Percentiles rank a stretch among this genome's conserved stretches.
Conservation (phyloP, 2,113 vertebrate genomes). For the Odocoileus hemionus region DNA sequence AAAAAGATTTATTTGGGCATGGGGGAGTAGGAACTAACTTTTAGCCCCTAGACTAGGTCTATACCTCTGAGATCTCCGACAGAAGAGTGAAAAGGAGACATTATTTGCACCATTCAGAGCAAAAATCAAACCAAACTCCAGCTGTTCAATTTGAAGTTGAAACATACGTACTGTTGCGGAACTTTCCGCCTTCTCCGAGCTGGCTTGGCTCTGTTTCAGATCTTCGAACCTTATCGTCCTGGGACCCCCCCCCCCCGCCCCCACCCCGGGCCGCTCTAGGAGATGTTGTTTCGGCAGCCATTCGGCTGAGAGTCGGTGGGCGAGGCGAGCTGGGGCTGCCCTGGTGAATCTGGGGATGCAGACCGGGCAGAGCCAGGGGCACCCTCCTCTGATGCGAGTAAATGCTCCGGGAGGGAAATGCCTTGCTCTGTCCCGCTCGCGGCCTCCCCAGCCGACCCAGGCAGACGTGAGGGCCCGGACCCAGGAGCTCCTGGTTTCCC, state of each 20-base stretch:
- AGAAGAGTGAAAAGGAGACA: neutral
- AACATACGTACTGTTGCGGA: neutral
- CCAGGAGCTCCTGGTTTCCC: accelerated
- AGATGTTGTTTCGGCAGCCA: neutral
- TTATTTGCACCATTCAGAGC: neutral
- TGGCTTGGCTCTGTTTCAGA: neutral
- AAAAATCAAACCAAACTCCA: neutral
- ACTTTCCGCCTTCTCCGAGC: neutral
- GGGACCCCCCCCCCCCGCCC: too few species aligned
- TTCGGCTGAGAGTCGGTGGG: accelerated
- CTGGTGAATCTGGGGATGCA: neutral
- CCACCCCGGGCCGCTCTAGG: neutral
- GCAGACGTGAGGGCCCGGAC: accelerated
- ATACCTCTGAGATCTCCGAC: neutral
- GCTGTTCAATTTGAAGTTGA: neutral
- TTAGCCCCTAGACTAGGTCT: neutral
- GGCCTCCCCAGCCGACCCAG: neutral
- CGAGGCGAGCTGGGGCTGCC: neutral
- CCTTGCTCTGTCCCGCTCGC: neutral
- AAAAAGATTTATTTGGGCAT: neutral
- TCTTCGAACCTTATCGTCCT: neutral
- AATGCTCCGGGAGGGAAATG: neutral
- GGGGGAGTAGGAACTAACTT: accelerated
- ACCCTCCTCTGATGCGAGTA: neutral
- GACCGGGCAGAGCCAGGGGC: neutral